Evolutionary conservation across 2,113 vertebrate species (phyloP).

Genomic region (Alectura lathami): DNA sequence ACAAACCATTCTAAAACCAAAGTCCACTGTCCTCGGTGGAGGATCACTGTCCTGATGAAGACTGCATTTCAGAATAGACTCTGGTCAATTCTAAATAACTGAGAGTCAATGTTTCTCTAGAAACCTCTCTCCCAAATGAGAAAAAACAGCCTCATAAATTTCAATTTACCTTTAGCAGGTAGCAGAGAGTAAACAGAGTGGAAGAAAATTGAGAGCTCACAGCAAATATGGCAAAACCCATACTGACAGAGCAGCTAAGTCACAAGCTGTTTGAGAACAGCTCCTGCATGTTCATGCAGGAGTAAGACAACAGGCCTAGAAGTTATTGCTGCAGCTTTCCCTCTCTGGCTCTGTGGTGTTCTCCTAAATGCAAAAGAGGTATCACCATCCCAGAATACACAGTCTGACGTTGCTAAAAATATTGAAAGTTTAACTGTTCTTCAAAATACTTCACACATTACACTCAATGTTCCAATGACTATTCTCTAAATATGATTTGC

Average conservation of each 20-base stretch:
- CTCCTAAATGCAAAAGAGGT: background rate
- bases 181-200: background rate
- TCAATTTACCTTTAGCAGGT: background rate
- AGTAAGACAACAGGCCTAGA: background rate
- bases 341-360: background rate
- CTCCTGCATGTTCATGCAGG: background rate
- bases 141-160: background rate
- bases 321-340: background rate
- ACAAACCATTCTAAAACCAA: background rate
- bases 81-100: background rate
- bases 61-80: background rate
- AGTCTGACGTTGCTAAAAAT: background rate
- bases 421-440: background rate
- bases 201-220: background rate
- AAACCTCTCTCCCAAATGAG: background rate
- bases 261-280: background rate
- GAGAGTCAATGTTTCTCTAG: background rate
- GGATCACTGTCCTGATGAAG: background rate
- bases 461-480: background rate
- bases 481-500: background rate
- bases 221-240: background rate
- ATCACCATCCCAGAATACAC: background rate
- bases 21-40: background rate
- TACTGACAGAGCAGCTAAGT: background rate
- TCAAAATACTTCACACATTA: background rate